Percentiles rank a stretch among this genome's conserved stretches.
Evolutionary conservation across 2,113 vertebrate species (phyloP).

Genomic region (Indri indri): DNA sequence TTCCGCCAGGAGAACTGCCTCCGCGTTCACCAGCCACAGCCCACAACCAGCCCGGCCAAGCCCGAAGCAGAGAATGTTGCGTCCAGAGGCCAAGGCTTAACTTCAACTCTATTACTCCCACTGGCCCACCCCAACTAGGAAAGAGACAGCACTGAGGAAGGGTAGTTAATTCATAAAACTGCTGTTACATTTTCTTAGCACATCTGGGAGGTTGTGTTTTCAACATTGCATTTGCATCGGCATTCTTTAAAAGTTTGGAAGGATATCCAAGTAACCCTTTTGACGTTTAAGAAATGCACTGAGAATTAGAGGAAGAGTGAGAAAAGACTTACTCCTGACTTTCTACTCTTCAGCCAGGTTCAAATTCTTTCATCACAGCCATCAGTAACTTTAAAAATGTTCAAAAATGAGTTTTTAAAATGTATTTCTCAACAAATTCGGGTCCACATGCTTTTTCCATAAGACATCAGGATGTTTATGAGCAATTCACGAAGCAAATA

Average conservation of each 20-base stretch:
- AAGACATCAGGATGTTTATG: neutral
- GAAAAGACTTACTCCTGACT: neutral
- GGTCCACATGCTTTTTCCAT: neutral
- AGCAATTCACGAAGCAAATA: neutral
- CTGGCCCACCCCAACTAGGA: neutral
- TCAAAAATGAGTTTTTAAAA: neutral
- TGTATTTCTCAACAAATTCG: neutral
- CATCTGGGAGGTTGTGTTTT: neutral
- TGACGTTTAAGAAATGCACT: neutral
- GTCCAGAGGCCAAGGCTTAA: neutral
- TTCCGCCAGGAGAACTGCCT: neutral
- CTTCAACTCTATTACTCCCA: neutral
- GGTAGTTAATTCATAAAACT: neutral
- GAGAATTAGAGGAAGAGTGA: neutral
- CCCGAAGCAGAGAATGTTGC: neutral
- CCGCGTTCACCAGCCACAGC: neutral
- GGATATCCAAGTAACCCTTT: neutral
- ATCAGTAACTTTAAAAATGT: neutral
- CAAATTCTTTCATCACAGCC: neutral
- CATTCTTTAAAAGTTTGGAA: neutral
- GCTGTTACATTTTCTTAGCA: neutral
- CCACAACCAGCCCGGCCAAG: neutral
- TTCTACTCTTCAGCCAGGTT: neutral
- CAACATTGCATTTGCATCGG: neutral
- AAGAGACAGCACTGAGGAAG: neutral